Evolutionary conservation across 2,888 invertebrate species (phyloP).

Genomic region (Lomographa bimaculata): DNA sequence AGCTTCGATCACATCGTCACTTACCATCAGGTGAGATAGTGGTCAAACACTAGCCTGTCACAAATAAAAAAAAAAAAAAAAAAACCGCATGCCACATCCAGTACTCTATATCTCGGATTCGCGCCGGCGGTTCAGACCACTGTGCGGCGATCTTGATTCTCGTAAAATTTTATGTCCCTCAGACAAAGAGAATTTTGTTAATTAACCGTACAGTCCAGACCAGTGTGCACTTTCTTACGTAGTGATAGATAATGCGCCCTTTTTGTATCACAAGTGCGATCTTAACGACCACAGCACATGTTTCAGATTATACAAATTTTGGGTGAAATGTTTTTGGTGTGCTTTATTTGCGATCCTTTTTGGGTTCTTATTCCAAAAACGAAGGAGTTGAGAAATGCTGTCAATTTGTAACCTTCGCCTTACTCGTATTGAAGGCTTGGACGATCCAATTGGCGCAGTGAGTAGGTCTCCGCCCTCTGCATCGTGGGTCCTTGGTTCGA

Average conservation of each 20-base stretch:
- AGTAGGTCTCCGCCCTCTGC: too few relatives aligned
- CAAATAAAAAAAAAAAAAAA: too few relatives aligned
- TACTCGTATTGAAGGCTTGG: too few relatives aligned
- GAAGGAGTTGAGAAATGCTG: too few relatives aligned
- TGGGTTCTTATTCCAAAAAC: too few relatives aligned
- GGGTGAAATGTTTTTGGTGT: conserved; percentile 15
- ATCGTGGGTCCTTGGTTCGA: too few relatives aligned
- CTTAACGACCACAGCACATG: conserved; percentile 51
- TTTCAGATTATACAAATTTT: conserved; percentile 25
- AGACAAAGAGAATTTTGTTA: conserved; percentile 82
- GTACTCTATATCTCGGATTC: conserved; percentile 35
- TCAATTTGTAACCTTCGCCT: too few relatives aligned
- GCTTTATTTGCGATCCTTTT: conserved; percentile 9
- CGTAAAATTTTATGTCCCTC: conserved; percentile 81
- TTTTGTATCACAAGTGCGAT: conserved; percentile 60
- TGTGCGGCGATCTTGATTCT: conserved; percentile 73
- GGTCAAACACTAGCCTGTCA: too few relatives aligned
- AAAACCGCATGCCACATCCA: conserved; percentile 46
- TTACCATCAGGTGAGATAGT: too few relatives aligned
- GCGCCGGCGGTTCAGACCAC: conserved; percentile 53
- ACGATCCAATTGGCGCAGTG: too few relatives aligned
- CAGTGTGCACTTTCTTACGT: conserved; percentile 31
- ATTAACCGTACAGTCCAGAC: conserved; percentile 68
- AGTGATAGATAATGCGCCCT: conserved; percentile 71
- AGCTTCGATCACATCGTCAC: too few relatives aligned